Evolutionary conservation across 1,140 invertebrate genomes (phyloP).

Genomic region (Triops cancriformis): DNA sequence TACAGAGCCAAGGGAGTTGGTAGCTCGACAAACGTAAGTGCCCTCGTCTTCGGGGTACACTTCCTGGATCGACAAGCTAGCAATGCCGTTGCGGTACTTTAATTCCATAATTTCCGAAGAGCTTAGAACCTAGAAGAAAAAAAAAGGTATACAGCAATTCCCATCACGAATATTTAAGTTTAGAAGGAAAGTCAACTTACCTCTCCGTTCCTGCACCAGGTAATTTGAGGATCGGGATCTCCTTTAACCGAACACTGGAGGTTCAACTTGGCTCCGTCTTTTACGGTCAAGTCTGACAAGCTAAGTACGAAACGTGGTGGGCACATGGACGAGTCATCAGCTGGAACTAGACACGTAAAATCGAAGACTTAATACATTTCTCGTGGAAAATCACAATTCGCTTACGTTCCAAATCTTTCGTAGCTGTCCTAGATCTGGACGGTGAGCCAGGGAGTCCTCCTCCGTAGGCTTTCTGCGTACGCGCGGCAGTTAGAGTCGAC

Average conservation of each 20-base stretch:
- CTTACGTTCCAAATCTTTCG: conserved; percentile 80
- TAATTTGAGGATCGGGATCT: conserved; percentile 82
- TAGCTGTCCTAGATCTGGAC: conserved; percentile 73
- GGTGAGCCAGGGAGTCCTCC: conserved; percentile 60
- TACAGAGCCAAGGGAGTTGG: conserved; percentile 73
- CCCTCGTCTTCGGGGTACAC: conserved; percentile 91
- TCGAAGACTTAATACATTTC: background rate
- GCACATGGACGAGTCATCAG: conserved; percentile 73
- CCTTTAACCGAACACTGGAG: conserved; percentile 70
- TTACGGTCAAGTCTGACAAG: conserved; percentile 56
- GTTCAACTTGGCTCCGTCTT: conserved; percentile 71
- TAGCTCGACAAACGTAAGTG: conserved; percentile 75
- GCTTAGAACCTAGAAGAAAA: conserved; percentile 45
- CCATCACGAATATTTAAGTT: too few relatives aligned
- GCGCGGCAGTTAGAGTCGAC: conserved; percentile 39
- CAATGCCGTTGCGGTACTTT: conserved; percentile 80
- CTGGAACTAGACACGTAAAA: conserved; percentile 59
- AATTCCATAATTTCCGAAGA: conserved; percentile 79
- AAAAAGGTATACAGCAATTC: too few relatives aligned
- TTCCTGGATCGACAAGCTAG: conserved; percentile 76
- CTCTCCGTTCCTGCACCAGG: conserved; percentile 74
- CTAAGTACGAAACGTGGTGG: conserved; percentile 69
- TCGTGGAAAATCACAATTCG: conserved; percentile 31
- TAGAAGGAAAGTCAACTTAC: conserved; percentile 36
- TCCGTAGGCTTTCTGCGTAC: conserved; percentile 65